These are phyloP conservation scores for Yoshiicerus persimilis DNA, from an alignment of 1,140 invertebrate genomes.

Conservation along the genomic window DNA sequence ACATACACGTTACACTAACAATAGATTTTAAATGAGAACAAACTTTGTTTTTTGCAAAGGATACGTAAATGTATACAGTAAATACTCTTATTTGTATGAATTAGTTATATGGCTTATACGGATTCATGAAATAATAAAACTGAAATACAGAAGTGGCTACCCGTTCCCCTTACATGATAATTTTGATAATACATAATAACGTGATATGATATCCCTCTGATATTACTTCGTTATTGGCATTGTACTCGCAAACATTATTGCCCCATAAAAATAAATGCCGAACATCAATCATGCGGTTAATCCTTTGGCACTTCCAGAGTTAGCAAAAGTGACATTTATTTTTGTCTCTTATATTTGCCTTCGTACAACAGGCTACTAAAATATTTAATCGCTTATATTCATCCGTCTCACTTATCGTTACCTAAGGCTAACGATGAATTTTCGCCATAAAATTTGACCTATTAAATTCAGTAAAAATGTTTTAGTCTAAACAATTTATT, in stretches of 20 bases:
- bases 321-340: background rate
- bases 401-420: background rate
- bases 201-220: background rate
- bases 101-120: background rate
- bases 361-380: background rate
- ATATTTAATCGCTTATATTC: background rate
- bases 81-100: background rate
- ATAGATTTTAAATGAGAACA: background rate
- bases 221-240: background rate
- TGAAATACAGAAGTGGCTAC: background rate
- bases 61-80: background rate
- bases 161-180: background rate
- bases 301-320: background rate
- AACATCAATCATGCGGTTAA: conserved; percentile 6
- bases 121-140: background rate
- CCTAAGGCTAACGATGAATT: too few relatives aligned
- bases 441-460: too few relatives aligned
- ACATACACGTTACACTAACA: background rate
- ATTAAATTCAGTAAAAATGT: too few relatives aligned
- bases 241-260: conserved; percentile 4
- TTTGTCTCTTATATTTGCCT: background rate
- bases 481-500: too few relatives aligned
- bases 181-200: too few relatives aligned
- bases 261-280: background rate
- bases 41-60: background rate